Evolutionary conservation across 2,113 vertebrate genomes (phyloP).

Genomic region (Sebastes schlegelii): DNA sequence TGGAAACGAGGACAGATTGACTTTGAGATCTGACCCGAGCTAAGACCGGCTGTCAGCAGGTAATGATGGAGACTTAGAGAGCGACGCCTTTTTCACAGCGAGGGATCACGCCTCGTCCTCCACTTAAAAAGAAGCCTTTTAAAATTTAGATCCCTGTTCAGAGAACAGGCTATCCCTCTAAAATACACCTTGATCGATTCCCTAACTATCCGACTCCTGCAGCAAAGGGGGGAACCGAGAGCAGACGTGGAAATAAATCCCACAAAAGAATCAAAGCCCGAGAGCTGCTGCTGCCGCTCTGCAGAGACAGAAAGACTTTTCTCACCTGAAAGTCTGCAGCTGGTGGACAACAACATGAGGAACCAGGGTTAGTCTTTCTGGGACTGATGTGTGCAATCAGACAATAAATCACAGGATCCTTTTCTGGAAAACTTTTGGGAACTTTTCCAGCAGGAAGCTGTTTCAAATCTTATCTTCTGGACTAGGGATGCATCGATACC

Average conservation of each 20-base stretch:
- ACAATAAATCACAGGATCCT: not conserved
- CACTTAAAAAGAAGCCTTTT: constrained; percentile 74
- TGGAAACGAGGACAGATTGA: constrained; percentile 70
- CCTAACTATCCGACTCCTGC: constrained; percentile 46
- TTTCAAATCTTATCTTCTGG: not conserved
- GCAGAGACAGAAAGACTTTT: constrained; percentile 1
- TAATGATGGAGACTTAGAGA: constrained; percentile 74
- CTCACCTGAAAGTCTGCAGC: not conserved
- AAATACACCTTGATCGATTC: constrained; percentile 69
- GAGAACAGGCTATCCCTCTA: constrained; percentile 57
- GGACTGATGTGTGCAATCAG: not conserved
- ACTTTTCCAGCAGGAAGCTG: not conserved
- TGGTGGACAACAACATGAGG: not conserved
- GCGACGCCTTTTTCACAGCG: constrained; percentile 61
- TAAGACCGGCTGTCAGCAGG: constrained; percentile 72
- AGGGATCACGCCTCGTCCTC: constrained; percentile 64
- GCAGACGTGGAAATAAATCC: constrained; percentile 46
- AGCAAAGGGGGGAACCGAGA: constrained; percentile 30
- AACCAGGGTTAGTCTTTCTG: not conserved
- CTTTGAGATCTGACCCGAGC: constrained; percentile 68
- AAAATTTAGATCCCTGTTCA: constrained; percentile 71
- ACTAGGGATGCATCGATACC: too few relatives aligned
- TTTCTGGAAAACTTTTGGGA: not conserved
- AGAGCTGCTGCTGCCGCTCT: constrained; percentile 7
- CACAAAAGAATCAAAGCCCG: constrained; percentile 11